Evolutionary conservation across 2,113 vertebrate species (phyloP).

Genomic region (Rhadina sibilatrix): DNA sequence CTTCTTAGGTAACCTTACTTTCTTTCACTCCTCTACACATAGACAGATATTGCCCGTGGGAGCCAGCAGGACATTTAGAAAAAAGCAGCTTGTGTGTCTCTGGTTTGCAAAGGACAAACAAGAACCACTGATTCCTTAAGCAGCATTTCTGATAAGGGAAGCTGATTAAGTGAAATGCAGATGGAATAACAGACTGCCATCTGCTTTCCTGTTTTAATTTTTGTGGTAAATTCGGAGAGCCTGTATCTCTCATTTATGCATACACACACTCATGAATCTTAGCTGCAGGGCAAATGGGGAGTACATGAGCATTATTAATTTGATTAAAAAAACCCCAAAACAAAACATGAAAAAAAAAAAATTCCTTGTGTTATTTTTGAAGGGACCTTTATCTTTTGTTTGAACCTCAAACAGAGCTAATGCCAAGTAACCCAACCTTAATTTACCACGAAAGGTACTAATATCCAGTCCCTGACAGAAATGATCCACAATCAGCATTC

Average conservation of each 20-base stretch:
- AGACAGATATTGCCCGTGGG: background rate
- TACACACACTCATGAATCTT: background rate
- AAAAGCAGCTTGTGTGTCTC: background rate
- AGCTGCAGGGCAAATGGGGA: background rate
- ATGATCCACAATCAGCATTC: background rate
- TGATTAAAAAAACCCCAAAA: slow-evolving; percentile 16
- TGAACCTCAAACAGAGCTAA: slow-evolving; percentile 41
- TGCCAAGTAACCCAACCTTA: slow-evolving; percentile 30
- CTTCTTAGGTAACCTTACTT: background rate
- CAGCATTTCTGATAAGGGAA: slow-evolving; percentile 32
- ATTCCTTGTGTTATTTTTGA: slow-evolving; percentile 29
- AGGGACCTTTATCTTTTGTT: slow-evolving; percentile 37
- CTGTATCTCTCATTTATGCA: slow-evolving; percentile 18
- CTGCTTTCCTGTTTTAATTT: slow-evolving; percentile 51
- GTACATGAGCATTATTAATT: slow-evolving; percentile 42
- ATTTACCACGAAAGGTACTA: slow-evolving; percentile 35
- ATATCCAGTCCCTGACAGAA: slow-evolving; percentile 21
- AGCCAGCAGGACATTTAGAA: background rate
- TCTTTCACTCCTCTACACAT: background rate
- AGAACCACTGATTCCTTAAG: background rate
- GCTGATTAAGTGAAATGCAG: slow-evolving; percentile 32
- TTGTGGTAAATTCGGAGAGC: slow-evolving; percentile 3
- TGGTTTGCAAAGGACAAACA: background rate
- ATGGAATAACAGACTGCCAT: slow-evolving; percentile 47
- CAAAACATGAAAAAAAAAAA: slow-evolving; percentile 49